A percentile compares a stretch with the other conserved stretches of the same genome.
Evolutionary conservation across 2,113 vertebrate species (phyloP).

Genomic region (Guaruba guarouba): DNA sequence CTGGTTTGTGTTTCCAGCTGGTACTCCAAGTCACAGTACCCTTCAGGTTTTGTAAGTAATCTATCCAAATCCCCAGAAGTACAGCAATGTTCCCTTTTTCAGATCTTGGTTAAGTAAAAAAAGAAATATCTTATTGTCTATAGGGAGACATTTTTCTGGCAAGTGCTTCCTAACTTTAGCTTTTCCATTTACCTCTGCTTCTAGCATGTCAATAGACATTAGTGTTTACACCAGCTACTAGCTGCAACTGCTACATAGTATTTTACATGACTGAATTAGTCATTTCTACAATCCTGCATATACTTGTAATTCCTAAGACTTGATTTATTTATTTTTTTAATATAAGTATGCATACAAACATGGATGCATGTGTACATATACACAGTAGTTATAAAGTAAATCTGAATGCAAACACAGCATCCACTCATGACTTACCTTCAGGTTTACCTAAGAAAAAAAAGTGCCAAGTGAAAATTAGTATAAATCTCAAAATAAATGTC

Average conservation of each 20-base stretch:
- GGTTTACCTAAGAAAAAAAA: slow-evolving; percentile 68
- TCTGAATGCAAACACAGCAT: not conserved
- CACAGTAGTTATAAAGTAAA: not conserved
- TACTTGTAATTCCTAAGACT: not conserved
- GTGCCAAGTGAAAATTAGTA: slow-evolving; percentile 4
- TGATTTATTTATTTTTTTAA: not conserved
- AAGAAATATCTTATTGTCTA: not conserved
- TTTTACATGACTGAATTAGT: not conserved
- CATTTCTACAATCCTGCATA: not conserved
- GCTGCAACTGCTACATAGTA: not conserved
- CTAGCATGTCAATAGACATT: not conserved
- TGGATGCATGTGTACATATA: not conserved
- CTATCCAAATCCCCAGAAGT: not conserved
- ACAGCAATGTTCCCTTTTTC: not conserved
- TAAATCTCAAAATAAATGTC: not conserved
- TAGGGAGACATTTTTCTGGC: not conserved
- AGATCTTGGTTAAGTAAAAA: not conserved
- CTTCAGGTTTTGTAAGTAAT: not conserved
- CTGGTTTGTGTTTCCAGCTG: not conserved
- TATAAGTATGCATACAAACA: not conserved
- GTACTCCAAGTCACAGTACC: not conserved
- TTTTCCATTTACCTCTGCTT: not conserved
- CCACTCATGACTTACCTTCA: slow-evolving; percentile 67
- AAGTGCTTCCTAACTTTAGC: not conserved
- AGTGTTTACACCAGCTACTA: not conserved